Conservation (phyloP, 2,888 invertebrate species). For the Coelinius sp. region DNA sequence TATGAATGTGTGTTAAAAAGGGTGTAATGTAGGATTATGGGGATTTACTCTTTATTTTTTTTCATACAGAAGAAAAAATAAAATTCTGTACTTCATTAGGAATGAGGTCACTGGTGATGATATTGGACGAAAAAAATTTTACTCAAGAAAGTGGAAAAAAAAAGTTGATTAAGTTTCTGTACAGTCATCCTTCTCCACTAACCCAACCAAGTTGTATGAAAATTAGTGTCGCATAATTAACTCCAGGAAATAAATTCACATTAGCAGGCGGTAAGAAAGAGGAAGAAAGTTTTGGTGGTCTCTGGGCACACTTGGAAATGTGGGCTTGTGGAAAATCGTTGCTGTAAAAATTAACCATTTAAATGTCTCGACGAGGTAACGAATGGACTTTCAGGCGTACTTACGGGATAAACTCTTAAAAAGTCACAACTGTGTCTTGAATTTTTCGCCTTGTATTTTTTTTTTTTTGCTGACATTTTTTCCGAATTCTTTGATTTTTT, state of each 20-base stretch:
- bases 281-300: conserved; percentile 33
- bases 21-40: neutral
- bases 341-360: conserved; percentile 66
- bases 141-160: conserved; percentile 14
- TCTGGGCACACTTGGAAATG: conserved; percentile 16
- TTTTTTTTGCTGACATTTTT: neutral
- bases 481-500: neutral
- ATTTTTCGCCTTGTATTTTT: neutral
- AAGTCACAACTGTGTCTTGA: conserved; percentile 3
- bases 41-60: too few species aligned
- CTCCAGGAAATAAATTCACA: conserved; percentile 66
- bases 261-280: conserved; percentile 55
- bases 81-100: neutral
- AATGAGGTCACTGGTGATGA: neutral
- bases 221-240: conserved; percentile 69
- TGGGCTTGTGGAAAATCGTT: conserved; percentile 58
- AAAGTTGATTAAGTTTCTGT: conserved; percentile 46
- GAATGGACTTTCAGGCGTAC: conserved; percentile 62
- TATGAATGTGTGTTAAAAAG: neutral
- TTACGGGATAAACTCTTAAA: conserved; percentile 46
- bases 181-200: conserved; percentile 48
- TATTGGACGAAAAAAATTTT: neutral
- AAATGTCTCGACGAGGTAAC: conserved; percentile 57
- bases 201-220: conserved; percentile 58
- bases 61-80: too few species aligned